Percentiles rank a stretch among this genome's conserved stretches.
These are phyloP conservation scores for Falco concolor DNA, from an alignment of 2,797 vertebrate genomes.

Conservation along the genomic window DNA sequence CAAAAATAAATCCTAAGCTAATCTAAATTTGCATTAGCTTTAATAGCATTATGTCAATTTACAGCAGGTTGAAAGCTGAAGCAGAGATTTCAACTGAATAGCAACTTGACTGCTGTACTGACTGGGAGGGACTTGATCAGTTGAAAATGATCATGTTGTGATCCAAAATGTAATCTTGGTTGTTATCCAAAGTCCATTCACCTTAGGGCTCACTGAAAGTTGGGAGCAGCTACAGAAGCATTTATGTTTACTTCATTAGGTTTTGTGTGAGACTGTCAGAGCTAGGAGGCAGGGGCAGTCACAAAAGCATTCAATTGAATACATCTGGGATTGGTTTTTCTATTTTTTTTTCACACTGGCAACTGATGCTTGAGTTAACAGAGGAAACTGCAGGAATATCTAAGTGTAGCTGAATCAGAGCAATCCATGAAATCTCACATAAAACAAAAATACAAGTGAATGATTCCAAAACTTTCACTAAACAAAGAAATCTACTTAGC, in stretches of 20 bases:
- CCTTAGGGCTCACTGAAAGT: not conserved
- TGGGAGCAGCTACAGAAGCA: not conserved
- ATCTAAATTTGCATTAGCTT: not conserved
- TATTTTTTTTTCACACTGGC: not conserved
- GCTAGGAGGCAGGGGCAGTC: not conserved
- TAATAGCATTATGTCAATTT: not conserved
- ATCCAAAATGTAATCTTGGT: not conserved
- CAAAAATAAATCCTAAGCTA: not conserved
- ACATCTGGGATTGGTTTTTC: not conserved
- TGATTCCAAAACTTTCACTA: not conserved
- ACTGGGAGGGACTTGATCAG: not conserved
- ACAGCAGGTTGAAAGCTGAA: not conserved
- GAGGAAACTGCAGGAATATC: not conserved
- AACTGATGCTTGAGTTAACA: not conserved
- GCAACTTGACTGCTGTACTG: not conserved
- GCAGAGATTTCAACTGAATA: not conserved
- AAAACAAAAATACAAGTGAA: not conserved
- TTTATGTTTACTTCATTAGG: not conserved
- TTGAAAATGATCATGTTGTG: not conserved
- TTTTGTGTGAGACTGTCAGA: not conserved
- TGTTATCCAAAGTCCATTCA: not conserved
- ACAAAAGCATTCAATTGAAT: not conserved
- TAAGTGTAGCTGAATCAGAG: not conserved
- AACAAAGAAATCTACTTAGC: not conserved
- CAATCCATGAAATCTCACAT: fast-evolving